A percentile compares a stretch with the other conserved stretches of the same genome.
Conservation (phyloP, 2,113 vertebrate species). For the Trichomycterus rosablanca region DNA sequence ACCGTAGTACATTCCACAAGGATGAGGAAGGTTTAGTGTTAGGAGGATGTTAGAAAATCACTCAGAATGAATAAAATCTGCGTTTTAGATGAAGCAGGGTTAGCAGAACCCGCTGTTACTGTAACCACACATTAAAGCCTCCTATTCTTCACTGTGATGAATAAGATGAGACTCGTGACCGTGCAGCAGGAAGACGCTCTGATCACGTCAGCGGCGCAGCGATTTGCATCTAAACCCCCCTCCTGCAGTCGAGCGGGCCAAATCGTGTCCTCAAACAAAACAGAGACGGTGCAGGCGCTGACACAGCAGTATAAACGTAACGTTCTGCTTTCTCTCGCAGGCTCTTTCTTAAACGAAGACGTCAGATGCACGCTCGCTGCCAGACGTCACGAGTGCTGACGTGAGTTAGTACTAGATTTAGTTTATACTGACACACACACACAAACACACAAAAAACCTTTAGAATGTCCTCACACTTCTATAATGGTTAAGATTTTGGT, state of each 20-base stretch:
- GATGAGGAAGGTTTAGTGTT: neutral
- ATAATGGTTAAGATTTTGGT: neutral
- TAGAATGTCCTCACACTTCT: neutral
- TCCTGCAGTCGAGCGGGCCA: slow-evolving; percentile 8
- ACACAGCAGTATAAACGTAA: neutral
- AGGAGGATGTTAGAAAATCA: slow-evolving; percentile 9
- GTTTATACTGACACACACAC: neutral
- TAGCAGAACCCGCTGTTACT: no score
- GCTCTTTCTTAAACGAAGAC: neutral
- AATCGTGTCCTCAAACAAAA: slow-evolving; percentile 6
- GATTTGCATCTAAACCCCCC: neutral
- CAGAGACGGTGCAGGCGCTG: neutral
- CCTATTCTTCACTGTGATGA: neutral
- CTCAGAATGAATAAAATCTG: neutral
- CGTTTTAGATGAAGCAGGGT: slow-evolving; percentile 2
- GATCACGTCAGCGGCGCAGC: slow-evolving; percentile 4
- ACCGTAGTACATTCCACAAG: neutral
- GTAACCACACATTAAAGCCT: no score
- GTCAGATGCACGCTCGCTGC: neutral
- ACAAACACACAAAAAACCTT: neutral
- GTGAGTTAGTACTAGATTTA: slow-evolving; percentile 8
- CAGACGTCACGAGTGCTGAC: neutral
- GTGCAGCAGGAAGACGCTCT: neutral
- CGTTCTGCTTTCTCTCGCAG: neutral
- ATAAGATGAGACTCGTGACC: neutral